Base-by-base conservation (phyloP, 2,797 vertebrate genomes). In the Enoplosus armatus region DNA sequence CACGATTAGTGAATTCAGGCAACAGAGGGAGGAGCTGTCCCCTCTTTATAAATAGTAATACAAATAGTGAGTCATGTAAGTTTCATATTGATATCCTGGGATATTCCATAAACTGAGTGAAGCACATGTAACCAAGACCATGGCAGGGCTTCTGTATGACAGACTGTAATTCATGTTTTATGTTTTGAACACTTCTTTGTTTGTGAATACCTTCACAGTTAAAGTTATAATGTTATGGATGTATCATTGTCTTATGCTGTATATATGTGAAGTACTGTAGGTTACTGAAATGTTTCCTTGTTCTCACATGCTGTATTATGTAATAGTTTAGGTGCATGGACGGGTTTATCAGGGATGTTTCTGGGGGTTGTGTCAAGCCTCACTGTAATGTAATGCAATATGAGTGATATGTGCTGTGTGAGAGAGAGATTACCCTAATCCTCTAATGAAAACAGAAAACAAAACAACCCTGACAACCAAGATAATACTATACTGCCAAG, bases 381-480 rank as follows among this genome's bases (percentile, higher is more conserved):
- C 43, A 20, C 22, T 67, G 7, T 48, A 27, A 58, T 26, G 18
- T 10, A 68, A 61, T 71, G 22, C 10, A 56, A 26, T 41, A 33
- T 50, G 26, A 64, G 39, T 61, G 2, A 72, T 74, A 64, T 26
- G 27, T 69, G 37, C 18, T 53, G 47, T 72, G 69, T 58, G 56
- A 69, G 35, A 71, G 43, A 69, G 61, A 61, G 83, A 92, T 90
- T 77, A 79, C 70, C 22, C 45, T 71, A 67, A 85, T 87, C 75
- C 77, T 68, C n/a, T 27, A 26, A 45, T 45, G 35, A 56, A 68
- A 67, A 60, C n/a, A 33, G 1, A 58, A 75, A 78, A 69, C 4
- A 72, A 77, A 69, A 39, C 22, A 45, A 16, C 2, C 33, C n/a
- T n/a, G 54, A 47, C n/a, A 22, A 33, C 5, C 3, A 18, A 55